Conservation (phyloP, 2,113 vertebrate genomes). For the Carettochelys insculpta region DNA sequence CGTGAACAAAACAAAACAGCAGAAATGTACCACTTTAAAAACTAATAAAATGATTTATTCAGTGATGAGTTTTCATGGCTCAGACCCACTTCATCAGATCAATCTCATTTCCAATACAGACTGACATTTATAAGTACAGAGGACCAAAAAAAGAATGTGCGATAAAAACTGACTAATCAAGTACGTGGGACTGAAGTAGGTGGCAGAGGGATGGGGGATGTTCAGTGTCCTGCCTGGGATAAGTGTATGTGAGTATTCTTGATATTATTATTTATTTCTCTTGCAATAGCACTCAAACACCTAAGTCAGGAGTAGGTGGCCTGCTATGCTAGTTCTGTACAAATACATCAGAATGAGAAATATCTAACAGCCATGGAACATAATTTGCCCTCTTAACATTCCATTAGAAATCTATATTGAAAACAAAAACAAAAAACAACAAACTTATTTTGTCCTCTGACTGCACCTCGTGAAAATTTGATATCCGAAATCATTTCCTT, state of each 20-base stretch:
- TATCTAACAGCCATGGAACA: not conserved
- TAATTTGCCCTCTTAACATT: not conserved
- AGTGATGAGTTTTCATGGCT: too few relatives aligned
- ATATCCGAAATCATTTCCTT: constrained; percentile 97
- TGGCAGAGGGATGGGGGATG: too few relatives aligned
- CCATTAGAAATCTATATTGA: not conserved
- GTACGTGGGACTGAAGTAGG: too few relatives aligned
- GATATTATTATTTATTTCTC: not conserved
- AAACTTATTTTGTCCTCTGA: not conserved
- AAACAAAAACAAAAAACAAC: not conserved
- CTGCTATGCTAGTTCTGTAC: not conserved
- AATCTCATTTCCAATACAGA: too few relatives aligned
- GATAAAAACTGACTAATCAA: too few relatives aligned
- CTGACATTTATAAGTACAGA: too few relatives aligned
- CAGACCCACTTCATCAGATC: too few relatives aligned
- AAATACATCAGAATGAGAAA: not conserved
- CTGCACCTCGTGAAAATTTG: constrained; percentile 92
- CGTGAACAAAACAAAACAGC: too few relatives aligned
- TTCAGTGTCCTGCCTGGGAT: too few relatives aligned
- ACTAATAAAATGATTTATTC: too few relatives aligned
- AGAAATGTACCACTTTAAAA: too few relatives aligned
- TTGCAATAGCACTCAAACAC: not conserved
- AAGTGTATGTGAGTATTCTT: not conserved
- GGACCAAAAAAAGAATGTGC: too few relatives aligned
- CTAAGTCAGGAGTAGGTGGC: not conserved